phyloP scores from a whole-genome alignment of 2,113 vertebrate species.

The Leiothrix lutea region DNA sequence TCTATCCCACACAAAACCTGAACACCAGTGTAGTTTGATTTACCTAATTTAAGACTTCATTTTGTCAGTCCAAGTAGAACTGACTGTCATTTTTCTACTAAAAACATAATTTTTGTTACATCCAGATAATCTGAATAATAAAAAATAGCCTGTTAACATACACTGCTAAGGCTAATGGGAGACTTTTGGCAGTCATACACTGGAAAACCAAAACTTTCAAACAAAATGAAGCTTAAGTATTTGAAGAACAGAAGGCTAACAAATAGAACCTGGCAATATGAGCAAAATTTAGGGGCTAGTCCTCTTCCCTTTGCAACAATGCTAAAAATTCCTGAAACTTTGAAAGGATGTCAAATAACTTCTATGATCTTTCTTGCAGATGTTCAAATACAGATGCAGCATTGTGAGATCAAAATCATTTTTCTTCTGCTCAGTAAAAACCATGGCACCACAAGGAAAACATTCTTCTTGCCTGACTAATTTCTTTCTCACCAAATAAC shows the following conservation, averaged over 20 bases:
- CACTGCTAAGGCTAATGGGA: background rate
- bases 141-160: background rate
- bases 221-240: background rate
- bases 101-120: background rate
- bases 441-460: background rate
- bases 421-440: background rate
- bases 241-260: conserved; percentile 2
- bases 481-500: background rate
- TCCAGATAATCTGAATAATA: background rate
- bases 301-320: background rate
- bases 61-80: background rate
- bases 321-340: background rate
- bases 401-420: background rate
- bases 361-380: background rate
- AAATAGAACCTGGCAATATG: background rate
- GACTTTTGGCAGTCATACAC: background rate
- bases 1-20: background rate
- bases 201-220: background rate
- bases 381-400: background rate
- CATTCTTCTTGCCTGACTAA: background rate
- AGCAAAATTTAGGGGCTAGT: background rate
- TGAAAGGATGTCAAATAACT: background rate
- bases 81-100: background rate
- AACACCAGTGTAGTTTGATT: background rate
- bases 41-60: background rate